Conservation (phyloP, 2,113 vertebrate genomes). For the Indri indri region DNA sequence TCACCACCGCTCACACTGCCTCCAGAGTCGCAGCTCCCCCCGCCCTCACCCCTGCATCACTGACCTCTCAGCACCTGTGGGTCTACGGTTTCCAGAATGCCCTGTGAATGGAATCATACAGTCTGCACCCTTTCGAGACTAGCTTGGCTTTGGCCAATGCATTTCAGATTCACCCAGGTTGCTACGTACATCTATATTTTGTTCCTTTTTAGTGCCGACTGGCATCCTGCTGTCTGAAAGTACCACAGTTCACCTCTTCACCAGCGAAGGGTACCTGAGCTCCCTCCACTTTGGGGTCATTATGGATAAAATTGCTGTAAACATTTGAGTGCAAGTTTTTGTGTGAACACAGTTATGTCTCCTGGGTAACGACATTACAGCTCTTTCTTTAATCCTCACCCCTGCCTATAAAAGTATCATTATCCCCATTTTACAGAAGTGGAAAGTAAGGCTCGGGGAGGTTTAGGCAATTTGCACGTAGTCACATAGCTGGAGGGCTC, state of each 20-base stretch:
- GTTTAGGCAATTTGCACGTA: too few relatives aligned
- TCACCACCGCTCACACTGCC: background rate
- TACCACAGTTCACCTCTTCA: background rate
- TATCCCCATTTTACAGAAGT: background rate
- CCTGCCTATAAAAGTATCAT: background rate
- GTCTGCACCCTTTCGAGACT: background rate
- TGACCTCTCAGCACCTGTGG: background rate
- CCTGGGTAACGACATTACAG: background rate
- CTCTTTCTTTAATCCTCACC: background rate
- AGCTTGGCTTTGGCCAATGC: background rate
- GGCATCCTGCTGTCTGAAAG: background rate
- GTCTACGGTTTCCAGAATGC: background rate
- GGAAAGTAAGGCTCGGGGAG: background rate
- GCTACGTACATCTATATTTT: background rate
- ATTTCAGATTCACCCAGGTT: background rate
- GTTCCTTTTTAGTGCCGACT: background rate
- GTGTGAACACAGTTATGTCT: background rate
- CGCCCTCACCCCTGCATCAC: background rate
- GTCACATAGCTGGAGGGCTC: background rate
- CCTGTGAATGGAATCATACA: background rate
- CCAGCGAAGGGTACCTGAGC: background rate
- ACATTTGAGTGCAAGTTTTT: background rate
- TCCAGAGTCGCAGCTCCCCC: background rate
- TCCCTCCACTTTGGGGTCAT: background rate
- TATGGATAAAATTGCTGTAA: background rate